These are phyloP conservation scores for Tenebrosternarchus preto DNA, from an alignment of 2,113 vertebrate genomes.

Conservation along the genomic window DNA sequence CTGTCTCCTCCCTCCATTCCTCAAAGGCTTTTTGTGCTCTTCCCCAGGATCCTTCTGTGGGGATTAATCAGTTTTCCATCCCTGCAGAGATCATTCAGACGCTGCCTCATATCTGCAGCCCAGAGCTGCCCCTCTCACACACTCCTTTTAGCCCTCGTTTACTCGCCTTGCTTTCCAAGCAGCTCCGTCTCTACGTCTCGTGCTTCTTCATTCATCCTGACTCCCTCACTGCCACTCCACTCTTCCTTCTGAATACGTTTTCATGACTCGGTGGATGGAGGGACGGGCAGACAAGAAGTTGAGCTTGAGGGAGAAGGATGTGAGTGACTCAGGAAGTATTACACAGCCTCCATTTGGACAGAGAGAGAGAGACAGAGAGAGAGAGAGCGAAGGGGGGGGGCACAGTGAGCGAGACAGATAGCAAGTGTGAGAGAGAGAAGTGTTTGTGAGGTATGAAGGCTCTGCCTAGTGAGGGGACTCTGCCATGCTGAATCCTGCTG, in stretches of 20 bases:
- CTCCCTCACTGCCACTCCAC: too few relatives aligned
- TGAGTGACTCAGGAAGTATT: not conserved
- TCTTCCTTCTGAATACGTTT: not conserved
- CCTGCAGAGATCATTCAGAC: constrained; percentile 75
- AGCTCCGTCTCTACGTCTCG: not conserved
- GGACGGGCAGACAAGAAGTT: not conserved
- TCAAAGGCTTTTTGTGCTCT: constrained; percentile 49
- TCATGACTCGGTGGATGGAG: constrained; percentile 16
- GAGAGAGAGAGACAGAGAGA: constrained; percentile 6
- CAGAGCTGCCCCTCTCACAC: not conserved
- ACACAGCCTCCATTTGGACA: constrained; percentile 8
- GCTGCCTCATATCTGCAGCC: constrained; percentile 60
- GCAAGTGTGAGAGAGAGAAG: not conserved
- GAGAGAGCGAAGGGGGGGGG: too few relatives aligned
- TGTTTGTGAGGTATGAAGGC: constrained; percentile 35
- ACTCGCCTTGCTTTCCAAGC: not conserved
- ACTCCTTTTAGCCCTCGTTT: constrained; percentile 3
- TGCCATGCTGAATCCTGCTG: constrained; percentile 52
- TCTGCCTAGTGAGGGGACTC: constrained; percentile 56
- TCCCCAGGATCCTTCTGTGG: constrained; percentile 65
- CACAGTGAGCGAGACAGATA: not conserved
- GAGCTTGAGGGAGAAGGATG: not conserved
- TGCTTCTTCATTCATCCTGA: not conserved
- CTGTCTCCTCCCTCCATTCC: constrained; percentile 16
- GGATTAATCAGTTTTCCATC: constrained; percentile 75